Evolutionary conservation across 1,140 invertebrate species (phyloP), one percentile per base, ranked within the genome.

Genomic region (Triops cancriformis): DNA sequence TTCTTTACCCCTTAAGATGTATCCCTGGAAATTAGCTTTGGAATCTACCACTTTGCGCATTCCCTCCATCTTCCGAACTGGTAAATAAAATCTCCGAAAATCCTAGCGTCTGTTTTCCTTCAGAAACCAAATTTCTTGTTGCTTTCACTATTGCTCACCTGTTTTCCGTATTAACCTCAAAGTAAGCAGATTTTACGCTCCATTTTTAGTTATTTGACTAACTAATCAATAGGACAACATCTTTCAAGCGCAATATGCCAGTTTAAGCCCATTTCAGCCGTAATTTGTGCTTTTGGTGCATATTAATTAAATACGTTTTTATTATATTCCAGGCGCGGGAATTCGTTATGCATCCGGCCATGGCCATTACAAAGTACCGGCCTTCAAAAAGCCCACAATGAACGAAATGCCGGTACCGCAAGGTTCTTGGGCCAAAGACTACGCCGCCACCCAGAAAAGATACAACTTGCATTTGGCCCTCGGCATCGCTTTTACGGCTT

Each of bases 401-500:
- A 90, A 93, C 82, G 92, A 94, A 80, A 82, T 93, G 82, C 90
- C 91, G 5, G 86, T 89, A 18, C 92, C 92, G 6, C 84, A 86
- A 74, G 92, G 92, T 28, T 89, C 89, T 12, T 94, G 92, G 92
- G 85, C 91, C 81, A 88, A 90, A 26, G 82, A 88, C 41, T 83
- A 92, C 82, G 87, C 89, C 77, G 86, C 87, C 31, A 87, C 86
- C 41, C 89, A 93, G 80, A 84, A 85, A 76, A 89, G 87, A 82
- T 91, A 91, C 85, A 93, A 93, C 82, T 81, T 87, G 10, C 85
- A 88, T 26, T 85, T 94, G n/a, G 79, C 86, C 31, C 81, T 86
- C 73, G 91, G 92, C n/a, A 78, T 92, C 79, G 83, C 84, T 41
- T 86, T 89, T 79, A 80, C 88, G 27, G 81, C 85, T 27, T 85